A percentile compares a stretch with the other conserved stretches of the same genome.
phyloP scores from a whole-genome alignment of 2,888 invertebrate genomes.

The Limnephilus lunatus region DNA sequence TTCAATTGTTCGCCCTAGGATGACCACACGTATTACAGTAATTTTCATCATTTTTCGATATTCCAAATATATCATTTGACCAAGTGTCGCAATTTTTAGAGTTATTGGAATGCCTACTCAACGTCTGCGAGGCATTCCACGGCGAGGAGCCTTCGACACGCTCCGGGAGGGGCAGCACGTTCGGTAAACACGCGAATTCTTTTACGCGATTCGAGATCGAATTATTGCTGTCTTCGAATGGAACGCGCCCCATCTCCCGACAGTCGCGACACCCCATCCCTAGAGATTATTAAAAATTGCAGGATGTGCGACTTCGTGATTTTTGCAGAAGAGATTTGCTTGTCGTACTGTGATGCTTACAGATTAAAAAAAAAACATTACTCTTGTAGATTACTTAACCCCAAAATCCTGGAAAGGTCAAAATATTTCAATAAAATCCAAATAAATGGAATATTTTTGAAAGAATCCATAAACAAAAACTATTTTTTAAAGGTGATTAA shows the following conservation, averaged over 20 bases:
- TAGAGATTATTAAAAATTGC: not conserved
- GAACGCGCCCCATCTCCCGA: conserved; percentile 29
- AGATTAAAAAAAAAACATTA: not conserved
- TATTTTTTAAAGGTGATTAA: no score
- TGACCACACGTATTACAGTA: not conserved
- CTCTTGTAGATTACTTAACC: not conserved
- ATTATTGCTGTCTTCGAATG: conserved; percentile 55
- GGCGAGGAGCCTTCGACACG: conserved; percentile 1
- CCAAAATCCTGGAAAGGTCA: no score
- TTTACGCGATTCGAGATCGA: conserved; percentile 58
- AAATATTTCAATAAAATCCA: no score
- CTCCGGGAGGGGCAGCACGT: conserved; percentile 53
- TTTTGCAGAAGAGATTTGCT: not conserved
- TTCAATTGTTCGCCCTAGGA: not conserved
- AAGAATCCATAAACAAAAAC: no score
- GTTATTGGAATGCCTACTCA: not conserved
- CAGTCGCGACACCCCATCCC: not conserved
- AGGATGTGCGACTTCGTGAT: not conserved
- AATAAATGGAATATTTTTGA: no score
- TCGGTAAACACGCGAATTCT: conserved; percentile 62
- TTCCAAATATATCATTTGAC: not conserved
- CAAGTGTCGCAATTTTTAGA: not conserved
- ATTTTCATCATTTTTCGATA: not conserved
- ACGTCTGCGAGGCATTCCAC: not conserved
- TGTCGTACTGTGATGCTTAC: no score